A percentile compares a stretch with the other conserved stretches of the same genome.
Conservation (phyloP, 2,888 invertebrate genomes). For the Caenorhabditis drosophilae region DNA sequence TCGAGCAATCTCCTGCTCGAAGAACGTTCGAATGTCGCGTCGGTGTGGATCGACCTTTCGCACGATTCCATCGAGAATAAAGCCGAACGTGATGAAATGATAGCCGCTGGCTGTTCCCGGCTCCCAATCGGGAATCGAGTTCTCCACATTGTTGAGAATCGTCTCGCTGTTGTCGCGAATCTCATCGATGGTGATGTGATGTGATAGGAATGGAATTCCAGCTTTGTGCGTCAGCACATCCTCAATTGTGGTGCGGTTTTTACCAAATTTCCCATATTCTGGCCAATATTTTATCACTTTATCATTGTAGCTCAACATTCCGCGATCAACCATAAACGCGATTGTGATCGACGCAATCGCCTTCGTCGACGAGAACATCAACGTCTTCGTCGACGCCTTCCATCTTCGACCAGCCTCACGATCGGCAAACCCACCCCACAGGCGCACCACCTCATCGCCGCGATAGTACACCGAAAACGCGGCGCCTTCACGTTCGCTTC, state of each 20-base stretch:
- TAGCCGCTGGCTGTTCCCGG: conserved; percentile 67
- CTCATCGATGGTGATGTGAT: conserved; percentile 21
- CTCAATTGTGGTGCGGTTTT: conserved; percentile 70
- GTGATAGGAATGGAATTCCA: conserved; percentile 69
- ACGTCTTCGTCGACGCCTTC: conserved; percentile 69
- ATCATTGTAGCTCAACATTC: conserved; percentile 69
- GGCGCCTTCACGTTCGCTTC: conserved; percentile 69
- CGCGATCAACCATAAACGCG: conserved; percentile 70
- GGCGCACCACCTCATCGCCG: conserved; percentile 70
- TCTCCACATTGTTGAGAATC: conserved; percentile 60
- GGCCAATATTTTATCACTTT: conserved; percentile 70
- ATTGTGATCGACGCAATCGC: conserved; percentile 49
- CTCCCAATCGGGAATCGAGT: conserved; percentile 68
- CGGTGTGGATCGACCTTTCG: conserved; percentile 49
- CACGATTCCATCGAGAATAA: conserved; percentile 54
- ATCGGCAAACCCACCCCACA: conserved; percentile 72
- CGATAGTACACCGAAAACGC: conserved; percentile 70
- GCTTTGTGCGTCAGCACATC: conserved; percentile 70
- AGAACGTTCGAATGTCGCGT: conserved; percentile 55
- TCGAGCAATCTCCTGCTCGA: conserved; percentile 65
- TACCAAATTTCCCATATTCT: conserved; percentile 70
- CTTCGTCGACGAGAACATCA: conserved; percentile 70
- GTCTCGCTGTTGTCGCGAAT: conserved; percentile 10
- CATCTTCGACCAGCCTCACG: conserved; percentile 64
- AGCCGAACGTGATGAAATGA: conserved; percentile 70